Conservation (phyloP, 2,113 vertebrate species). For the Apistogramma diplotaenia region DNA sequence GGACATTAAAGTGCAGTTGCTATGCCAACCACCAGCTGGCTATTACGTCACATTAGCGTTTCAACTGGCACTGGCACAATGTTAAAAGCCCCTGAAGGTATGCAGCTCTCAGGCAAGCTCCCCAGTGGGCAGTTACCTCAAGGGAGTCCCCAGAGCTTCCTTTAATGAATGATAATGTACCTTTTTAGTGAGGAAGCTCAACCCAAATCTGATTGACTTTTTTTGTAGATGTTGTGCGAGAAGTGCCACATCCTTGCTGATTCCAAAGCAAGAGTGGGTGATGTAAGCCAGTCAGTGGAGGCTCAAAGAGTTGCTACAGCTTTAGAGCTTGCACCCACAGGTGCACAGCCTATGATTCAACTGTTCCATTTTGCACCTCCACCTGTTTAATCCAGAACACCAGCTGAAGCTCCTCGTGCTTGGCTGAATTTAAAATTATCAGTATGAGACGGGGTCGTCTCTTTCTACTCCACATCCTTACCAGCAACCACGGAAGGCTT, state of each 20-base stretch:
- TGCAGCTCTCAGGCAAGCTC: not conserved
- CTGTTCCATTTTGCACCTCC: not conserved
- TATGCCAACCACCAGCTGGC: not conserved
- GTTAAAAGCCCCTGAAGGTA: not conserved
- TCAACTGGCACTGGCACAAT: not conserved
- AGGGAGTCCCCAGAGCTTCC: not conserved
- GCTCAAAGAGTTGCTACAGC: not conserved
- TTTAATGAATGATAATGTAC: too few relatives aligned
- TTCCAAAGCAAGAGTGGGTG: not conserved
- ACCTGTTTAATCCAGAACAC: not conserved
- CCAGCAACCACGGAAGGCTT: not conserved
- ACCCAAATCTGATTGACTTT: not conserved
- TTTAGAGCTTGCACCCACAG: not conserved
- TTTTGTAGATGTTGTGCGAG: not conserved
- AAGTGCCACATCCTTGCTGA: not conserved
- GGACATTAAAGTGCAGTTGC: not conserved
- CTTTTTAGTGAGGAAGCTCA: not conserved
- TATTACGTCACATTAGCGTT: not conserved
- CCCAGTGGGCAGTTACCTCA: not conserved
- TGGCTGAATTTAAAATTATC: not conserved
- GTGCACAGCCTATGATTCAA: not conserved
- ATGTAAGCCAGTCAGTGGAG: not conserved
- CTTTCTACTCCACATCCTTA: not conserved
- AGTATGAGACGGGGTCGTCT: not conserved
- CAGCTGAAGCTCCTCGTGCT: not conserved